Evolutionary conservation across 2,113 vertebrate species (phyloP), one percentile per base, ranked within the genome.

Genomic region (Uria lomvia): DNA sequence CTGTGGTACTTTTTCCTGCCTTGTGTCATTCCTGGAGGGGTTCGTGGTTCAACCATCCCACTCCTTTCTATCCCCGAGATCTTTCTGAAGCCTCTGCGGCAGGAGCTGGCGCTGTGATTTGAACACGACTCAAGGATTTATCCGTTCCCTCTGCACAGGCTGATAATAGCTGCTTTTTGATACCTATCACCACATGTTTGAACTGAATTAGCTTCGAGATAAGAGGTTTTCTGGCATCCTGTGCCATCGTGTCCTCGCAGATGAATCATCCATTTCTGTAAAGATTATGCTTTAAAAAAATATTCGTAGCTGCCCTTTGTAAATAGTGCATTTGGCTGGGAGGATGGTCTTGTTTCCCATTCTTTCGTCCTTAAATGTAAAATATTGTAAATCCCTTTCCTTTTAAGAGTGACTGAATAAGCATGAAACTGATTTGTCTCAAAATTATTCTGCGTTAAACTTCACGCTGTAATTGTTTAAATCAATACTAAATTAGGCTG

Each of bases 401-500:
- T 83, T 42, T 16, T 12, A 53, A 30, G 63, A 32, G 34, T 2
- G 45, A 5, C 62, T 56, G 77, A 94, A 53, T 36, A 92, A 79
- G 59, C 59, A 5, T 27, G 88, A 77, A 94, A 72, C 56, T 67
- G 24, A 83, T 94, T 90, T 66, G 86, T 71, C 71, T 90, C 76
- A 3, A 36, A 91, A 84, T 96, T 59, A 75, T 84, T 97, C 86
- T 15, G 36, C 68, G 5, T 92, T 84, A 78, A 94, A 91, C 78
- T 84, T 74, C 45, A 56, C 32, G 63, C 90, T 86, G 86, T 83
- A 94, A 83, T 92, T 96, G 96, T 74, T 88, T 47, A 71, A 96
- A 92, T 95, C 92, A 63, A 88, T 88, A 78, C 68, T 80, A 86
- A 96, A 93, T 94, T 38, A 88, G 52, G 79, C 82, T 95, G 59